phyloP scores from a whole-genome alignment of 2,113 vertebrate genomes.

The Phasianus colchicus region DNA sequence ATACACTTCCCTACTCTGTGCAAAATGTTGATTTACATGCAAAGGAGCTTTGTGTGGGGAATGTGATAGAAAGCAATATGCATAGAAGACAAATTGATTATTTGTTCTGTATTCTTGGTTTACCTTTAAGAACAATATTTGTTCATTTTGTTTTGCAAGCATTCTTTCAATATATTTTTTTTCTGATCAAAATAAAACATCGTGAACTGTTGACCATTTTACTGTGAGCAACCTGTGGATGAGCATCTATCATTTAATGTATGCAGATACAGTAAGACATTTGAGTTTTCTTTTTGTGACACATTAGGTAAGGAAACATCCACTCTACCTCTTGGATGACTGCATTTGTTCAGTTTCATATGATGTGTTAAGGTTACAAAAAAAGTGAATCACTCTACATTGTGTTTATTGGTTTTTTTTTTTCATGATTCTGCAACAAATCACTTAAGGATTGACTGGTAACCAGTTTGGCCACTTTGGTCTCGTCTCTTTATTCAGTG shows the following conservation, averaged over 20 bases:
- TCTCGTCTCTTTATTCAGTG: not conserved
- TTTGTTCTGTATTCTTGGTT: not conserved
- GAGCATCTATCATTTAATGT: not conserved
- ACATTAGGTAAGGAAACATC: not conserved
- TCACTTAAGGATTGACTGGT: not conserved
- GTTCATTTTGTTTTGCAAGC: not conserved
- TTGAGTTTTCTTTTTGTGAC: not conserved
- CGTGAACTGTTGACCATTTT: not conserved
- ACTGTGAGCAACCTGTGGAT: not conserved
- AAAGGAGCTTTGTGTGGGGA: not conserved
- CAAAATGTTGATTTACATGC: not conserved
- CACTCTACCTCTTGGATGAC: not conserved
- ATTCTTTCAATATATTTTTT: not conserved
- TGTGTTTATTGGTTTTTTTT: not conserved
- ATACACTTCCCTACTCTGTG: not conserved
- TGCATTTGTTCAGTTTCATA: not conserved
- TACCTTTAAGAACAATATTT: not conserved
- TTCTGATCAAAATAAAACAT: not conserved
- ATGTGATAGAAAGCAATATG: not conserved
- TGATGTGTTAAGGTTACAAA: not conserved
- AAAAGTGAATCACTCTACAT: not conserved
- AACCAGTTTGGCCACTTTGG: not conserved
- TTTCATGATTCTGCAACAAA: not conserved
- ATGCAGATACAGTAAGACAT: not conserved
- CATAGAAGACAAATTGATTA: not conserved